phyloP scores from a whole-genome alignment of 2,888 invertebrate genomes.

The Sabatieria punctata region DNA sequence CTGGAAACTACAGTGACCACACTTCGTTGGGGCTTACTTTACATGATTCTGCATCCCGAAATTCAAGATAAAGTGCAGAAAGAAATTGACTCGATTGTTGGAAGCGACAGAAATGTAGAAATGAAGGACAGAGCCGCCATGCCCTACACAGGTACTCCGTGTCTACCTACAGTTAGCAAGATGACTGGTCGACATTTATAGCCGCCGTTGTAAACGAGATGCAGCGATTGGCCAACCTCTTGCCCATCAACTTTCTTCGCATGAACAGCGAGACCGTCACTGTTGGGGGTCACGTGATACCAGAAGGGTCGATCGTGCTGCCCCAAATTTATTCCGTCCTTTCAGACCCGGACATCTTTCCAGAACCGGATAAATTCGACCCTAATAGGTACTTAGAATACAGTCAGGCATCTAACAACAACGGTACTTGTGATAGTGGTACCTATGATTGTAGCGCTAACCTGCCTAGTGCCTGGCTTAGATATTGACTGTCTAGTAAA shows the following conservation, averaged over 20 bases:
- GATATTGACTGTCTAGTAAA: too few relatives aligned
- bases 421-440: too few relatives aligned
- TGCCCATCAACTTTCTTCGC: neutral
- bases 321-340: neutral
- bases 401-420: too few relatives aligned
- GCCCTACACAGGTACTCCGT: too few relatives aligned
- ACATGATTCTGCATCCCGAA: conserved; percentile 68
- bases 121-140: too few relatives aligned
- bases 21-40: conserved; percentile 65
- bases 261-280: neutral
- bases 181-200: conserved; percentile 54
- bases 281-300: neutral
- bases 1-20: conserved; percentile 81
- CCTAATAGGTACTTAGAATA: too few relatives aligned
- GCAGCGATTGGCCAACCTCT: conserved; percentile 53
- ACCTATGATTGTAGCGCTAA: too few relatives aligned
- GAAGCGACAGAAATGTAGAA: too few relatives aligned
- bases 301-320: neutral
- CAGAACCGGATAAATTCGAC: neutral
- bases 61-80: conserved; percentile 69
- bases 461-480: too few relatives aligned
- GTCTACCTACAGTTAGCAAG: too few relatives aligned
- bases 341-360: neutral
- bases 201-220: conserved; percentile 73
- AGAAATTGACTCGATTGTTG: conserved; percentile 57